Evolutionary conservation across 2,888 invertebrate species (phyloP), one percentile per base, ranked within the genome.

Genomic region (Apamea epomidion): DNA sequence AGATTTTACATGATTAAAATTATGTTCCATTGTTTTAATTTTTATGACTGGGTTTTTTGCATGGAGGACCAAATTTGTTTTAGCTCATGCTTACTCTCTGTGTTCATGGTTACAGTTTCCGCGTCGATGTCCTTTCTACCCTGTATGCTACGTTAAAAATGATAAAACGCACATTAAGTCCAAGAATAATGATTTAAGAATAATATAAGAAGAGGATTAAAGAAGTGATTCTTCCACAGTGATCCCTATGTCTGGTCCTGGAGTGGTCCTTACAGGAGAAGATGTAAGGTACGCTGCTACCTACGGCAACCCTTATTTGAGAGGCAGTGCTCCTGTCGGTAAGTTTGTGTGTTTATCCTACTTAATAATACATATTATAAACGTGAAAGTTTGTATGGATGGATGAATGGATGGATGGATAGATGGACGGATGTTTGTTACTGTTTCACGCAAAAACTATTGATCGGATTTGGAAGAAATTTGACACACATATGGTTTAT

Each of bases 261-360:
- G 95, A 64, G 94, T 95, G 1, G 91, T 95, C 6, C 88, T 96
- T 18, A 89, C 94, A 21, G 94, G 94, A 3, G 95, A 95, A 80
- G 99, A 99, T 94, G 99, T 99, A 4, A 97, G 99, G 91, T 99
- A 98, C 94, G 98, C 98, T 78, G 99, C 99, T 69, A 98, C 98
- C 12, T 99, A 99, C 92, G 98, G 98, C 74, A 99, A 99, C 94
- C 99, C 99, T 8, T 99, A 99, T 94, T 97, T 99, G 88, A 97
- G 99, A 94, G 98, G 98, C 88, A 98, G 98, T 88, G 98, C 97
- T 84, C 97, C 96, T 64, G 93, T 97, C 42, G 95, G 97, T 93
- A 91, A 97, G 95, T 87, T 65, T 14, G 12, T 48, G 12, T 81
- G 62, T 83, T 83, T 64, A 21, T n/a, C n/a, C n/a, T n/a, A n/a